Base-by-base conservation (phyloP, 2,888 invertebrate species). In the Electrophaes corylata region DNA sequence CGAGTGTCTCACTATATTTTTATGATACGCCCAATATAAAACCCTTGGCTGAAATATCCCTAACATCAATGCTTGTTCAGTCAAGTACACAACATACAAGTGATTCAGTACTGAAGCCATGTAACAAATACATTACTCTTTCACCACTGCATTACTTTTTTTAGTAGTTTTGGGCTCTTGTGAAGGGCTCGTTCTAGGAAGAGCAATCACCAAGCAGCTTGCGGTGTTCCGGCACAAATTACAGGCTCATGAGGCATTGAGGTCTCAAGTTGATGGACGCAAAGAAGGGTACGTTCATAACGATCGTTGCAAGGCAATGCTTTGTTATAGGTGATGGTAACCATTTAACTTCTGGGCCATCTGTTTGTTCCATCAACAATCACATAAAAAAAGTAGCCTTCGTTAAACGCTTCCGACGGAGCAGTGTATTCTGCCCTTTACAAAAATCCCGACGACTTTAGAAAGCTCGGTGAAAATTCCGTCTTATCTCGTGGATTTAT, bases 401-500 rank as follows among this genome's bases (percentile, higher is more conserved):
- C 14, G 37, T 8, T 16, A 3, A 37, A 37, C 16, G 16, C 37
- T 16, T 3, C 37, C 37, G 10, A 29, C 10, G 26, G 10, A 8
- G 37, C 37, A 37, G 10, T 16, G 37, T 16, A 37, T 37, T 37
- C 16, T 16, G 1, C 16, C 3, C 37, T 37, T 8, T 2, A 16
- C 37, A 16, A 37, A 37, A 37, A 16, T 10, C 37, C 16, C 16
- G 10, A 8, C 8, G 26, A 12, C 40, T 50, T 37, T 29, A 53
- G 37, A 44, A 58, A 53, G 50, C 49, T 45, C n/a, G 45, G 35
- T 40, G 45, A 54, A 54, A 54, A 40, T 41, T 50, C 35, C 19
- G 20, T 35, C 50, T 54, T 59, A 59, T 59, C 59, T 49, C 10
- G 6, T 10, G 11, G 29, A 59, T 59, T 54, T 59, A 54, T 41